A percentile compares a stretch with the other conserved stretches of the same genome.
Evolutionary conservation across 2,113 vertebrate species (phyloP).

Genomic region (Myiagra hebetior): DNA sequence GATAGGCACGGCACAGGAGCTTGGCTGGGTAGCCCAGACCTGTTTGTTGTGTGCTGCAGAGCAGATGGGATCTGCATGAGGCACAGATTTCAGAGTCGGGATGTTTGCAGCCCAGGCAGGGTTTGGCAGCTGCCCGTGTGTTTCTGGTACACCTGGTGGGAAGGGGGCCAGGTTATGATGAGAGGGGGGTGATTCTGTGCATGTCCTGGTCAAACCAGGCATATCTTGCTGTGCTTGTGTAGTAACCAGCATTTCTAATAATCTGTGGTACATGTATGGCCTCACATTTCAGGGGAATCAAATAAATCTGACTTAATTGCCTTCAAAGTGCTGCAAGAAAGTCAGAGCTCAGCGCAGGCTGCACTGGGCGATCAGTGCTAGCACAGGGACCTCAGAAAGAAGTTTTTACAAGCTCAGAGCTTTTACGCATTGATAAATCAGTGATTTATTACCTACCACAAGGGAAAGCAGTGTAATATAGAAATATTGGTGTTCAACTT

Average conservation of each 20-base stretch:
- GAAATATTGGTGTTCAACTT: not conserved
- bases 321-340: not conserved
- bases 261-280: not conserved
- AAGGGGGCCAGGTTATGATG: not conserved
- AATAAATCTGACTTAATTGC: not conserved
- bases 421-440: not conserved
- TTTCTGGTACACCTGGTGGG: not conserved
- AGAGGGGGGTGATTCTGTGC: not conserved
- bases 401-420: not conserved
- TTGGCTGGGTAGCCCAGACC: not conserved
- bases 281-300: not conserved
- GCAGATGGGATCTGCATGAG: not conserved
- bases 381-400: not conserved
- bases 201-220: not conserved
- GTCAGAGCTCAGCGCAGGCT: not conserved
- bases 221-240: not conserved
- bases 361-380: not conserved
- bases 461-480: not conserved
- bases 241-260: not conserved
- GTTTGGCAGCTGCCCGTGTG: not conserved
- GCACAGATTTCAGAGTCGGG: not conserved
- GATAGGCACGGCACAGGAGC: not conserved
- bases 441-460: not conserved
- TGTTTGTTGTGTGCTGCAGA: not conserved
- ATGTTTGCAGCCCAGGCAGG: not conserved